phyloP scores from a whole-genome alignment of 23 tunicate species.

The Ciona savignyi region DNA sequence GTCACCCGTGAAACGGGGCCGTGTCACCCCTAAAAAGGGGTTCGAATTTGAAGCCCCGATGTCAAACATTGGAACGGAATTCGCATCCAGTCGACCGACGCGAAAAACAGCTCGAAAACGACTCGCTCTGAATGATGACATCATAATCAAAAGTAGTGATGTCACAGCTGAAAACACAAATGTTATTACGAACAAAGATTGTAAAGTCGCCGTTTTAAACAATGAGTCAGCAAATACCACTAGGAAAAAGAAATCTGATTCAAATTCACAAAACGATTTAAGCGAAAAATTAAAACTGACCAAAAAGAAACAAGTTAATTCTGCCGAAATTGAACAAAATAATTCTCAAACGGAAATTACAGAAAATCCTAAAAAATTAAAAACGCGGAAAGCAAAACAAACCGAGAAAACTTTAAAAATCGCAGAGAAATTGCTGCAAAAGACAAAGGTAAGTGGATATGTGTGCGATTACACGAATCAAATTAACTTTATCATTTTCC shows the following conservation, averaged over 20 bases:
- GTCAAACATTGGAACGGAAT: background rate
- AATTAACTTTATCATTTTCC: too few relatives aligned
- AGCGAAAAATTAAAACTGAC: too few relatives aligned
- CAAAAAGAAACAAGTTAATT: background rate
- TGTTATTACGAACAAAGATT: background rate
- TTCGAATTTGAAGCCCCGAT: background rate
- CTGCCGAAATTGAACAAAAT: background rate
- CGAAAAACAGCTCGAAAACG: conserved; percentile 11
- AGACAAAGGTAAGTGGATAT: too few relatives aligned
- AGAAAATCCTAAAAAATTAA: background rate
- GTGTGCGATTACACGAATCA: too few relatives aligned
- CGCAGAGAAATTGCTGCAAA: conserved; percentile 27
- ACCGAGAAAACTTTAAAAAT: conserved; percentile 11
- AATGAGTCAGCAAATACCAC: background rate
- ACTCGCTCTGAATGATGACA: background rate
- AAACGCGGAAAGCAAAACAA: background rate
- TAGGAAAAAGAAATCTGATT: background rate
- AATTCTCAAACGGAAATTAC: background rate
- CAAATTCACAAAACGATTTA: too few relatives aligned
- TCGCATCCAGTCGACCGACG: background rate
- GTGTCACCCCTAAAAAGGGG: conserved; percentile 16
- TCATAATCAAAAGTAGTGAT: background rate
- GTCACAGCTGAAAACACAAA: background rate
- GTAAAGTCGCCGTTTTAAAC: too few relatives aligned
- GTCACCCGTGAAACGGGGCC: conserved; percentile 8